Evolutionary conservation across 2,113 vertebrate species (phyloP).

Genomic region (Istiophorus platypterus): DNA sequence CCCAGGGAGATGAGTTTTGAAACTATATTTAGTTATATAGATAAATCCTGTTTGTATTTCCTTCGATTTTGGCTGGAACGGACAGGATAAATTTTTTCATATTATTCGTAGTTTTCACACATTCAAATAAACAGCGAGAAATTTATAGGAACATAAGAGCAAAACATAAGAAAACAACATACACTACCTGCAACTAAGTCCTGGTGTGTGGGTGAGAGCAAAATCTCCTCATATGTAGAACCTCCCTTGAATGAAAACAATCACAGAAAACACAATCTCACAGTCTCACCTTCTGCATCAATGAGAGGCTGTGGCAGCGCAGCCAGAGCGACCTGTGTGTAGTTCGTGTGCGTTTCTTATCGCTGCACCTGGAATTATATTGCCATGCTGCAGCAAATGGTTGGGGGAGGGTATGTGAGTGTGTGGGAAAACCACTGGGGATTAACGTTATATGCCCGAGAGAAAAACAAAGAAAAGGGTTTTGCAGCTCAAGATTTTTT

Average conservation of each 20-base stretch:
- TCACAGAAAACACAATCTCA: neutral
- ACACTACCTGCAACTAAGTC: neutral
- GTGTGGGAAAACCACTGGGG: neutral
- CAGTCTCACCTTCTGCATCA: neutral
- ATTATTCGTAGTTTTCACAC: neutral
- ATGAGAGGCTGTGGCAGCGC: neutral
- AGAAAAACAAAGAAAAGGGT: neutral
- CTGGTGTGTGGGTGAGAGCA: neutral
- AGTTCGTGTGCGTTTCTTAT: conserved; percentile 18
- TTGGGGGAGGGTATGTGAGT: neutral
- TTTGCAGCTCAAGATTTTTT: neutral
- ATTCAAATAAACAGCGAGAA: neutral
- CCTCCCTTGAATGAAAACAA: neutral
- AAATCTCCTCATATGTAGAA: neutral
- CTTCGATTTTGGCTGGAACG: neutral
- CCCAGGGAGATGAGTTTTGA: no score
- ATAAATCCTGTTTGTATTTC: no score
- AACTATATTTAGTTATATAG: no score
- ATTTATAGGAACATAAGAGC: neutral
- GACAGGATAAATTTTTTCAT: neutral
- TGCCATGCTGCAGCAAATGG: conserved; percentile 20
- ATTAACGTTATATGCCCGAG: no score
- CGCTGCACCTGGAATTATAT: conserved; percentile 11
- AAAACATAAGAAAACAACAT: neutral
- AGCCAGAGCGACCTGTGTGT: conserved; percentile 1